phyloP scores from a whole-genome alignment of 1,140 invertebrate species.

The Carposina sasakii region DNA sequence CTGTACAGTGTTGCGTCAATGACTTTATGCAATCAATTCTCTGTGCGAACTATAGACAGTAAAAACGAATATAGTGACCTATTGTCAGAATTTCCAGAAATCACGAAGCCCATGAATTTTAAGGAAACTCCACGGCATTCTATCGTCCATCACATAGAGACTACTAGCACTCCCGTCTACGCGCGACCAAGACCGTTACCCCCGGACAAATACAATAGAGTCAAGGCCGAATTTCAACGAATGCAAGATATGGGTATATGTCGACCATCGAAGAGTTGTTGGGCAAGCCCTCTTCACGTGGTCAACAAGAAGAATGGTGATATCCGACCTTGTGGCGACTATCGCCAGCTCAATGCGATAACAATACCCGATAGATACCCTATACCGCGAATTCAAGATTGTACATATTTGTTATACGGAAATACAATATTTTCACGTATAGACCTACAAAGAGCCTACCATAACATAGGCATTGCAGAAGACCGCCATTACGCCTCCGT shows the following conservation, averaged over 20 bases:
- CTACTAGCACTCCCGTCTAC: not conserved
- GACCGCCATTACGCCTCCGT: conserved; percentile 44
- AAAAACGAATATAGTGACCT: not conserved
- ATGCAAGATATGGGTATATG: conserved; percentile 16
- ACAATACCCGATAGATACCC: conserved; percentile 2
- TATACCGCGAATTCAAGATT: conserved; percentile 38
- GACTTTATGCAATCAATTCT: not conserved
- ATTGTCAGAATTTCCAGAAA: not conserved
- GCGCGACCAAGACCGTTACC: not conserved
- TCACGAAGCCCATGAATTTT: not conserved
- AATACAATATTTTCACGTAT: conserved; percentile 40
- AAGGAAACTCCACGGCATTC: not conserved
- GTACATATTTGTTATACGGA: conserved; percentile 31
- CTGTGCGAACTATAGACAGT: not conserved
- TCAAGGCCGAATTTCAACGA: conserved; percentile 25
- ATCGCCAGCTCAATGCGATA: not conserved
- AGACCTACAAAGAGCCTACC: conserved; percentile 59
- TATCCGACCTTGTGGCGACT: not conserved
- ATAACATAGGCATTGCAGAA: conserved; percentile 60
- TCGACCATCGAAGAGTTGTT: not conserved
- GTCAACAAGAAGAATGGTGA: not conserved
- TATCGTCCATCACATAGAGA: conserved; percentile 6
- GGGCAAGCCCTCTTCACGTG: not conserved
- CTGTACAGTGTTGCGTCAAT: not conserved
- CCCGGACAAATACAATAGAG: conserved; percentile 22